Evolutionary conservation across 2,888 invertebrate genomes (phyloP).

Genomic region (Hermaeophaga mercurialis): DNA sequence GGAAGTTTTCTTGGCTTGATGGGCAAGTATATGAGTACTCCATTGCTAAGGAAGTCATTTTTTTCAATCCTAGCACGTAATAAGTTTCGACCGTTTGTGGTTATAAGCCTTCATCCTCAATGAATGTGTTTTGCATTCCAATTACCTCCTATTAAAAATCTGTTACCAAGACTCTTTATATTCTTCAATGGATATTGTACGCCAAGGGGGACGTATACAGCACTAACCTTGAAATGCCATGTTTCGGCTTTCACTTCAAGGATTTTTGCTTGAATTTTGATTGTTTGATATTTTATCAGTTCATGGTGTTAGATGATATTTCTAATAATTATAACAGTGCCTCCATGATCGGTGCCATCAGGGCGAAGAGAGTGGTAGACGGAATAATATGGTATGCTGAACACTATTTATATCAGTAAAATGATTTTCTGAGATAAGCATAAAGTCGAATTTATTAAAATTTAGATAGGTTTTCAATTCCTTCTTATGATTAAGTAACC

Average conservation of each 20-base stretch:
- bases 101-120: background rate
- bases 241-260: background rate
- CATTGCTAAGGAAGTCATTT: slow-evolving; percentile 7
- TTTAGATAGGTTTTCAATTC: slow-evolving; percentile 8
- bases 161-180: background rate
- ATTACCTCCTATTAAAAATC: background rate
- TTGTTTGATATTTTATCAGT: slow-evolving; percentile 12
- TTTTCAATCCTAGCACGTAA: background rate
- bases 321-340: slow-evolving; percentile 10
- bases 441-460: slow-evolving; percentile 6
- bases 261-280: slow-evolving; percentile 7
- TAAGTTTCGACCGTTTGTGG: background rate
- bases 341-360: background rate
- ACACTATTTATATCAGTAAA: background rate
- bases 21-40: slow-evolving; percentile 12
- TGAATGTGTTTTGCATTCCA: slow-evolving; percentile 1
- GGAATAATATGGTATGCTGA: background rate
- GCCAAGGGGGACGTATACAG: background rate
- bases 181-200: no score
- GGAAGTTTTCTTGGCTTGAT: slow-evolving; percentile 9
- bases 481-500: slow-evolving; percentile 13
- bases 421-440: slow-evolving; percentile 2
- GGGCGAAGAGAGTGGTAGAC: background rate
- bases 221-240: background rate
- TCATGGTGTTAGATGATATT: slow-evolving; percentile 13